These are phyloP conservation scores for Ammodytes dubius DNA, from an alignment of 2,113 vertebrate genomes.

Conservation along the genomic window DNA sequence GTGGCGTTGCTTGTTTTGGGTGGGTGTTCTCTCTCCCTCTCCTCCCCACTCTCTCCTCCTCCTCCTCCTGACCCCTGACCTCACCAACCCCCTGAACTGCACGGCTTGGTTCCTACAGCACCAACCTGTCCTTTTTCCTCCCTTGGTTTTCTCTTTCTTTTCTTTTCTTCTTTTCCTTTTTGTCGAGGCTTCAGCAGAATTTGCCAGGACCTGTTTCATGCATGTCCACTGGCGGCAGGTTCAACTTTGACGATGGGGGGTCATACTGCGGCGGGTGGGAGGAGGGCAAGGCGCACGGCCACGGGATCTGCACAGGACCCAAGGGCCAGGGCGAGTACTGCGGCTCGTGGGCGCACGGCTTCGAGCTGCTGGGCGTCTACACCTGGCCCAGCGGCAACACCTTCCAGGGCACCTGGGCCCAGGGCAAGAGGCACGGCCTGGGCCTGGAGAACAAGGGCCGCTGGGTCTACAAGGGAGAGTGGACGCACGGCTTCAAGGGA, in stretches of 20 bases:
- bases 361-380: slow-evolving; percentile 98
- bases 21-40: slow-evolving; percentile 51
- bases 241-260: slow-evolving; percentile 99
- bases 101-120: slow-evolving; percentile 61
- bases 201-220: slow-evolving; percentile 84
- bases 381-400: slow-evolving; percentile 99
- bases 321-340: slow-evolving; percentile 99
- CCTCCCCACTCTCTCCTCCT: slow-evolving; percentile 54
- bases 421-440: slow-evolving; percentile 98
- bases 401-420: slow-evolving; percentile 98
- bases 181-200: slow-evolving; percentile 81
- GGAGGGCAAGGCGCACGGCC: slow-evolving; percentile 99
- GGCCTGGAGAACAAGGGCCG: slow-evolving; percentile 98
- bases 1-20: slow-evolving; percentile 33
- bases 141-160: slow-evolving; percentile 73
- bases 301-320: slow-evolving; percentile 98
- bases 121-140: slow-evolving; percentile 69
- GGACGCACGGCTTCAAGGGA: slow-evolving; percentile 99
- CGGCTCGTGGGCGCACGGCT: slow-evolving; percentile 98
- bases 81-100: slow-evolving; percentile 39
- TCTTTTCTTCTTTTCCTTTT: slow-evolving; percentile 78
- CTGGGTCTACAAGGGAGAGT: slow-evolving; percentile 99
- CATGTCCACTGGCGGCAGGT: slow-evolving; percentile 93
- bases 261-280: slow-evolving; percentile 99
- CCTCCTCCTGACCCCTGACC: slow-evolving; percentile 54